Percentiles rank a stretch among this genome's conserved stretches.
Evolutionary conservation across 2,888 invertebrate genomes (phyloP).

Genomic region (Argyra leucocephala): DNA sequence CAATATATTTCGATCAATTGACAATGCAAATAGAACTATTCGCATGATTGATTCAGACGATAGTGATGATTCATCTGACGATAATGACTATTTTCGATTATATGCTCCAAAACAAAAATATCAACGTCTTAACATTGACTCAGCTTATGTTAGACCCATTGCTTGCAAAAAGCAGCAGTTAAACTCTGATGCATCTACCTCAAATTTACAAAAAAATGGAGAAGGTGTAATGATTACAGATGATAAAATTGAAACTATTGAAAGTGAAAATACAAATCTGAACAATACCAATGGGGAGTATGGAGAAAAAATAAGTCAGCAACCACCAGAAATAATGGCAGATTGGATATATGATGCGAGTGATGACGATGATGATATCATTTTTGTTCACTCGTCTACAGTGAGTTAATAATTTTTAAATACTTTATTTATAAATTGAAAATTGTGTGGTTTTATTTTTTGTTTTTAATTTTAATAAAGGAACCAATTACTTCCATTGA

Average conservation of each 20-base stretch:
- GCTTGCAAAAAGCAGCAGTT: background rate
- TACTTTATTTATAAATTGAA: background rate
- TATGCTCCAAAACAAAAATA: background rate
- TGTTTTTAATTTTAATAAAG: constrained; percentile 24
- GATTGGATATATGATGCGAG: constrained; percentile 62
- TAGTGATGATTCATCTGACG: constrained; percentile 19
- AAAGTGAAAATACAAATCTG: background rate
- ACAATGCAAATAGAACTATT: constrained; percentile 6
- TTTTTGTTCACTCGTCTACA: constrained; percentile 40
- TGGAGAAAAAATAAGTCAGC: background rate
- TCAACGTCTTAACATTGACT: background rate
- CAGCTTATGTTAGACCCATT: background rate
- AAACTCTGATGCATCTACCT: background rate
- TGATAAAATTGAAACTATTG: background rate
- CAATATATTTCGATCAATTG: background rate
- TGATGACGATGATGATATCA: constrained; percentile 53
- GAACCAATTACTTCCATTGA: constrained; percentile 49
- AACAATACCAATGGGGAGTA: background rate
- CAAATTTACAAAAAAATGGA: background rate
- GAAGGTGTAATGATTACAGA: background rate
- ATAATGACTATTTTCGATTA: background rate
- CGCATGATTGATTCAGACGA: constrained; percentile 7
- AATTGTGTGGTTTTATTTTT: background rate
- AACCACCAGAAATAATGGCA: constrained; percentile 60
- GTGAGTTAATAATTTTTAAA: constrained; percentile 11